Conservation (phyloP, 2,888 invertebrate species). For the Eupeodes luniger region DNA sequence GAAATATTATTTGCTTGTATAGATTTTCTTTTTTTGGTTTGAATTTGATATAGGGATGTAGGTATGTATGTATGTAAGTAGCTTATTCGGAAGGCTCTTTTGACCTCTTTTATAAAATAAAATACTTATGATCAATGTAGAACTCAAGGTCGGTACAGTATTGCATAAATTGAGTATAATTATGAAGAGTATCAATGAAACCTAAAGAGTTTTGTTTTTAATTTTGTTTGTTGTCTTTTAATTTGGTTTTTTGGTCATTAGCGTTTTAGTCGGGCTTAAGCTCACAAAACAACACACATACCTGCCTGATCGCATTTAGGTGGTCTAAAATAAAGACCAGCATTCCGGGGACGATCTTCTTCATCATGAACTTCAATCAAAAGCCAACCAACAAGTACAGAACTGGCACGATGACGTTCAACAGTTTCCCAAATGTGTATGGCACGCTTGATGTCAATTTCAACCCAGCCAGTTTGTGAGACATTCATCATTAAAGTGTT, state of each 20-base stretch:
- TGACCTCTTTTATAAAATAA: constrained; percentile 27
- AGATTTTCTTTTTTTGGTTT: background rate
- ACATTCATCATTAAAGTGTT: constrained; percentile 83
- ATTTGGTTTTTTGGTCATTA: constrained; percentile 57
- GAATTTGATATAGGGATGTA: constrained; percentile 29
- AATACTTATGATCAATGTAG: background rate
- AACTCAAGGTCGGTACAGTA: constrained; percentile 20
- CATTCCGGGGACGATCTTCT: constrained; percentile 82
- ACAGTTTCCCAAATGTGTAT: constrained; percentile 82
- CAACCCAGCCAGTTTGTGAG: constrained; percentile 82
- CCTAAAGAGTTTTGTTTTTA: constrained; percentile 17
- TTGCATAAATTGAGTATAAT: background rate
- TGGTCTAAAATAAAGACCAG: constrained; percentile 82
- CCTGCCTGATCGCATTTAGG: constrained; percentile 84
- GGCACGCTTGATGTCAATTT: constrained; percentile 83
- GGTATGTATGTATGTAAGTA: constrained; percentile 10
- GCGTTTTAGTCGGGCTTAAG: constrained; percentile 79
- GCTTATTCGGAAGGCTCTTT: background rate
- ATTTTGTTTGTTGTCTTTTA: constrained; percentile 25
- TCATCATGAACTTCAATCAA: constrained; percentile 84
- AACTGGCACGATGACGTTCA: constrained; percentile 78
- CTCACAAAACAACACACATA: constrained; percentile 83
- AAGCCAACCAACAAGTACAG: constrained; percentile 81
- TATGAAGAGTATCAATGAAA: background rate
- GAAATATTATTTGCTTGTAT: constrained; percentile 15